A percentile compares a stretch with the other conserved stretches of the same genome.
phyloP scores from a whole-genome alignment of 1,140 invertebrate species.

The Drosophila pectinifera region DNA sequence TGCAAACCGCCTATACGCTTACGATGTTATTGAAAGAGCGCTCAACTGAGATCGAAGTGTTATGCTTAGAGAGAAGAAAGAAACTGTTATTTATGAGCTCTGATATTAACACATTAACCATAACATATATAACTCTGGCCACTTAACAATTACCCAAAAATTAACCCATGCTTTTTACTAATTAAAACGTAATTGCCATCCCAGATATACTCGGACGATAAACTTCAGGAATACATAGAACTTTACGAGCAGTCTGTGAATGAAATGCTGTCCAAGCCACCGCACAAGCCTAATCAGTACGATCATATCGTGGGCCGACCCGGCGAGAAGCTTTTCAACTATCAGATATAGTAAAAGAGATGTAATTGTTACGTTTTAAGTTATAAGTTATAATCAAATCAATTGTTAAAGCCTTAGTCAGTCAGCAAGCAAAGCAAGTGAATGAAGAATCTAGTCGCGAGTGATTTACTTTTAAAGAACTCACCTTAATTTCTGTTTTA shows the following conservation, averaged over 20 bases:
- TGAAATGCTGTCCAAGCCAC: constrained; percentile 66
- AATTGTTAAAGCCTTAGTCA: neutral
- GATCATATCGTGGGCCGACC: constrained; percentile 74
- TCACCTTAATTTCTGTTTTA: too few species aligned
- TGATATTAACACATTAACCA: constrained; percentile 5
- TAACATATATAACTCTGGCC: neutral
- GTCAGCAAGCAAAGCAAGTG: too few species aligned
- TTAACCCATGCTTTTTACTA: neutral
- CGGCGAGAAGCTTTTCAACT: constrained; percentile 68
- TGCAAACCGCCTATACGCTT: too few species aligned
- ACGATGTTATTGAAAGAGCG: too few species aligned
- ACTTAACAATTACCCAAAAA: neutral
- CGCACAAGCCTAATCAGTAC: constrained; percentile 65
- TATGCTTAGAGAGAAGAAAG: too few species aligned
- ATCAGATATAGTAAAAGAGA: constrained; percentile 20
- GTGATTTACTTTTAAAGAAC: neutral
- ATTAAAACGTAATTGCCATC: constrained; percentile 2
- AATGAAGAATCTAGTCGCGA: too few species aligned
- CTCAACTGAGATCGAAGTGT: too few species aligned
- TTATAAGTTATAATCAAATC: neutral
- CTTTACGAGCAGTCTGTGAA: constrained; percentile 71
- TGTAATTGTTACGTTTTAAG: neutral
- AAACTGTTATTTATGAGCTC: neutral
- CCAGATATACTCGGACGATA: constrained; percentile 55
- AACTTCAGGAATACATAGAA: constrained; percentile 48